Conservation (phyloP, 1,140 invertebrate genomes). For the Drosophila nebulosa region DNA sequence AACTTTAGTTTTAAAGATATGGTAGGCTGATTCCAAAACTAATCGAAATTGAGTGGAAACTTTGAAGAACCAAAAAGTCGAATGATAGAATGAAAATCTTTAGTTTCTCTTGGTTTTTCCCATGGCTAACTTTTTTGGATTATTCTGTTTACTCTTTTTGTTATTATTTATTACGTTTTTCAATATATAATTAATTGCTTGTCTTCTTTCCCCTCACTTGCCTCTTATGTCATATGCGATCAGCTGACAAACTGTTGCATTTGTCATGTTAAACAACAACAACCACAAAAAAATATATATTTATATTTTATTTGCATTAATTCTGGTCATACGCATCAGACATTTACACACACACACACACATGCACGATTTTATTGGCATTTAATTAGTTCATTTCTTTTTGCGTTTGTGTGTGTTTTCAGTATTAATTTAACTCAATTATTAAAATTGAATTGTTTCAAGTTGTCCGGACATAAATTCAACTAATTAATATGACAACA, state of each 20-base stretch:
- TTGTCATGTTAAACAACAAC: not conserved
- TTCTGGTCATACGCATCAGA: not conserved
- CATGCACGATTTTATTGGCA: not conserved
- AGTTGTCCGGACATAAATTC: conserved; percentile 1
- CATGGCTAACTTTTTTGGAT: too few species aligned
- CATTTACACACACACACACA: not conserved
- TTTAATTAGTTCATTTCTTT: not conserved
- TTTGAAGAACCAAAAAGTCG: too few species aligned
- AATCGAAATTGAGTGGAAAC: too few species aligned
- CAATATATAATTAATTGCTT: too few species aligned
- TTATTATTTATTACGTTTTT: conserved; percentile 53
- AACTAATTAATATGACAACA: conserved; percentile 30
- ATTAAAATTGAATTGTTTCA: not conserved
- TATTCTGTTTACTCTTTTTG: conserved; percentile 24
- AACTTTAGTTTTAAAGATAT: too few species aligned
- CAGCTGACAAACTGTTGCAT: not conserved
- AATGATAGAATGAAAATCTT: too few species aligned
- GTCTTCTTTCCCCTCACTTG: not conserved
- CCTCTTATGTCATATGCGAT: not conserved
- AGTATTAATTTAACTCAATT: not conserved
- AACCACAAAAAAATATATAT: not conserved
- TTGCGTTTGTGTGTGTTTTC: not conserved
- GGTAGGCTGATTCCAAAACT: too few species aligned
- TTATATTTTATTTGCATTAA: not conserved
- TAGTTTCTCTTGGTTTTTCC: too few species aligned